Evolutionary conservation across 2,797 vertebrate genomes (phyloP), one percentile per base, ranked within the genome.

Genomic region (Hyperoplus immaculatus): DNA sequence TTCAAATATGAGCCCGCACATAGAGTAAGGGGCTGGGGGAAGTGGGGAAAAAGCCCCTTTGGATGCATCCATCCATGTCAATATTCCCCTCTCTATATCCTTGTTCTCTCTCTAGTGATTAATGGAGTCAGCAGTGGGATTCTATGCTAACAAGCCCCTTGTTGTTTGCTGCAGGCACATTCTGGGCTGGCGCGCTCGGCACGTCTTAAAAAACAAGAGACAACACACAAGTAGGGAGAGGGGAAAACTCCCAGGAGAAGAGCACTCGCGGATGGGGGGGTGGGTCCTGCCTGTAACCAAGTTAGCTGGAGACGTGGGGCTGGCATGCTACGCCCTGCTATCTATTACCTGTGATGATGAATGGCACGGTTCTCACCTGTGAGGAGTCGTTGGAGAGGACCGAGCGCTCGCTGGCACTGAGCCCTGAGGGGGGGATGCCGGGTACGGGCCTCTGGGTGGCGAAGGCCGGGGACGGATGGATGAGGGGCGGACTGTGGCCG

Each of bases 401-500:
- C 68, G 95, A 96, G 90, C 97, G 95, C 77, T 98, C 97, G 66
- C 96, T 94, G 70, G 96, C 95, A 83, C 95, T 96, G 73, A 98
- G 95, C 62, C 97, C 96, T 0, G 96, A 93, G 5, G 97, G 79
- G 13, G 96, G 96, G 82, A 99, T 97, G 82, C 97, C 97, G 0
- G 97, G 96, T 45, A 98, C 94, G 56, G 97, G 97, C 84, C 97
- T 95, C 95, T 99, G 98, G 75, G 97, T 96, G 88, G 96, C 95
- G 79, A 98, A 99, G 46, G 97, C 96, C 64, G 98, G 97, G 69
- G 97, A 96, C 4, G 97, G 97, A 92, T 99, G 98, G 88, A 99
- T 96, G 88, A 99, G 97, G 0, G 98, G 97, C 41, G 98, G 97
- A 77, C 98, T 99, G 93, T 99, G 98, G 92, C 98, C 97, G 41